Evolutionary conservation across 2,797 vertebrate species (phyloP), one percentile per base, ranked within the genome.

Genomic region (Pseudochromis fuscus): DNA sequence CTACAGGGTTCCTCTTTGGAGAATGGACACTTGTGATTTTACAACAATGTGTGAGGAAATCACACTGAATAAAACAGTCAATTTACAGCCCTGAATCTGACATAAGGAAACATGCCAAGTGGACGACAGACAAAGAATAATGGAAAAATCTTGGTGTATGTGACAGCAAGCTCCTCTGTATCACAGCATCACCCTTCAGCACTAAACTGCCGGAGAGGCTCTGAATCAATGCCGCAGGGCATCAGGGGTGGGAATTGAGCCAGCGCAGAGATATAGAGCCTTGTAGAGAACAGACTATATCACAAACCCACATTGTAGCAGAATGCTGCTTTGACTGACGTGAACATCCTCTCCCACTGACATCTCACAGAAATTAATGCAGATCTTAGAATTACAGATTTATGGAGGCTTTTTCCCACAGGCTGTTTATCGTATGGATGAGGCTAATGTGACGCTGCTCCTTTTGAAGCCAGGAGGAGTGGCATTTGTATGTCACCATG

Each of bases 261-360:
- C 85, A 88, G 75, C 42, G 11, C 35, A 4, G 65, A 77, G 48
- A 83, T 77, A 67, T 68, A 80, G 35, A 18, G 77, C 19, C 33
- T 56, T 44, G 35, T 53, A 61, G 59, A 72, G 45, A 72, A 66
- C 38, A 61, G 25, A 65, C 48, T 52, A 48, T 27, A 74, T 72
- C 56, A 86, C 76, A 91, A 84, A 80, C 79, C 62, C 78, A 72
- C 71, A 77, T 78, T 90, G 85, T 89, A 76, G 64, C 50, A 67
- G 55, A 44, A 50, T 46, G 79, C 19, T 69, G 69, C 48, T 65
- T 53, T 52, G 64, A 62, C 70, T 86, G 77, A 87, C 67, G 50
- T n/a, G n/a, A 65, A 76, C 73, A 46, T 81, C 49, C 40, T 55
- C 35, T 60, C 57, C 55, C 72, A 74, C n/a, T 53, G 60, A 70